Percentiles rank a stretch among this genome's conserved stretches.
Conservation (phyloP, 2,888 invertebrate genomes). For the Rhodophaea formosa region DNA sequence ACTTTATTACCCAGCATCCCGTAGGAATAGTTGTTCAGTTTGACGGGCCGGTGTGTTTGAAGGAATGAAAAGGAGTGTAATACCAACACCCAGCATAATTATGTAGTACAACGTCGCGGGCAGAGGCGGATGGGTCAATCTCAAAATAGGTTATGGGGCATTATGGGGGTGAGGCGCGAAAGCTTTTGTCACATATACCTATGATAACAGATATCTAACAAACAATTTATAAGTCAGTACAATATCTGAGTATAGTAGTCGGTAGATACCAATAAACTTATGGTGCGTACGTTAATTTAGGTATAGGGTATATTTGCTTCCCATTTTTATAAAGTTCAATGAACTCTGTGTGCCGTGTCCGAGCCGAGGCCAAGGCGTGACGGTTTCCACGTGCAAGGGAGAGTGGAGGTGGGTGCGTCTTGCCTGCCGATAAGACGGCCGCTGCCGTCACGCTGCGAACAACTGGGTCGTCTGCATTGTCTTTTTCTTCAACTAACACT, state of each 20-base stretch:
- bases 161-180: not conserved
- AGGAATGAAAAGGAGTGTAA: too few species aligned
- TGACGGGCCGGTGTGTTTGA: too few species aligned
- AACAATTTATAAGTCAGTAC: too few species aligned
- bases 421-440: slow-evolving; percentile 35
- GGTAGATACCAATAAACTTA: too few species aligned
- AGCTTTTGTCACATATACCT: not conserved
- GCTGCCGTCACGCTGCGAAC: slow-evolving; percentile 49
- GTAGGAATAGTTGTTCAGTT: too few species aligned
- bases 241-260: too few species aligned
- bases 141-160: not conserved
- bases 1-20: too few species aligned
- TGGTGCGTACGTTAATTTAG: too few species aligned
- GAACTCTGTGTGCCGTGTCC: slow-evolving; percentile 26
- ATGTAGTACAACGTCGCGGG: too few species aligned
- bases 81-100: too few species aligned
- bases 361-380: slow-evolving; percentile 18
- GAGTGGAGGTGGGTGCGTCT: slow-evolving; percentile 29
- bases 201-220: too few species aligned
- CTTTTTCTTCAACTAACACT: slow-evolving; percentile 36
- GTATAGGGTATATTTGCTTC: not conserved
- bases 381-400: slow-evolving; percentile 17
- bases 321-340: slow-evolving; percentile 25
- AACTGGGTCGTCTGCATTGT: slow-evolving; percentile 57
- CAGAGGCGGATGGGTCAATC: not conserved